Evolutionary conservation across 2,888 invertebrate genomes (phyloP).

Genomic region (Drosophila mulleri): DNA sequence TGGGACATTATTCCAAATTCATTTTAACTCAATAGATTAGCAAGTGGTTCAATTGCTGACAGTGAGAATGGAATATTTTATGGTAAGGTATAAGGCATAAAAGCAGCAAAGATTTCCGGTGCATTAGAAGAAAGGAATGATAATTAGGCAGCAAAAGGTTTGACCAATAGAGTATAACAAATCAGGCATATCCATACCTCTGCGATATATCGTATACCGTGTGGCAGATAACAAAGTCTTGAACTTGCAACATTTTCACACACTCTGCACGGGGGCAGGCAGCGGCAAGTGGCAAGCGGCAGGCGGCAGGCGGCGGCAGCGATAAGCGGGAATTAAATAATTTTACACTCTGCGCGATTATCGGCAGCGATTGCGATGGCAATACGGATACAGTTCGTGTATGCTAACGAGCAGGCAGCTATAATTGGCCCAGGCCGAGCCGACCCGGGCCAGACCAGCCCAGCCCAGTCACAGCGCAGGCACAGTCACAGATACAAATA

Average conservation of each 20-base stretch:
- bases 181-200: constrained; percentile 7
- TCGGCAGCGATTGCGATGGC: constrained; percentile 79
- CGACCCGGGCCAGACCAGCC: neutral
- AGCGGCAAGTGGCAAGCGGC: neutral
- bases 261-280: constrained; percentile 55
- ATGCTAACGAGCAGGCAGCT: constrained; percentile 76
- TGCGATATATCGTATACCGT: constrained; percentile 13
- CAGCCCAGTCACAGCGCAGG: neutral
- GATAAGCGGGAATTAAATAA: constrained; percentile 80
- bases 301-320: constrained; percentile 52
- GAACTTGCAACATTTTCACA: constrained; percentile 69
- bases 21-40: neutral
- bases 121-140: neutral
- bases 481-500: neutral
- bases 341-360: constrained; percentile 82
- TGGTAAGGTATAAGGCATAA: neutral
- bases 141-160: neutral
- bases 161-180: constrained; percentile 10
- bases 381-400: constrained; percentile 80
- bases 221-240: constrained; percentile 72
- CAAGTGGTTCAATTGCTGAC: neutral
- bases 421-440: constrained; percentile 74
- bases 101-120: neutral
- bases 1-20: too few species aligned
- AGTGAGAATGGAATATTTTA: neutral